Evolutionary conservation across 2,797 vertebrate genomes (phyloP), one percentile per base, ranked within the genome.

Genomic region (Coregonus suidteri): DNA sequence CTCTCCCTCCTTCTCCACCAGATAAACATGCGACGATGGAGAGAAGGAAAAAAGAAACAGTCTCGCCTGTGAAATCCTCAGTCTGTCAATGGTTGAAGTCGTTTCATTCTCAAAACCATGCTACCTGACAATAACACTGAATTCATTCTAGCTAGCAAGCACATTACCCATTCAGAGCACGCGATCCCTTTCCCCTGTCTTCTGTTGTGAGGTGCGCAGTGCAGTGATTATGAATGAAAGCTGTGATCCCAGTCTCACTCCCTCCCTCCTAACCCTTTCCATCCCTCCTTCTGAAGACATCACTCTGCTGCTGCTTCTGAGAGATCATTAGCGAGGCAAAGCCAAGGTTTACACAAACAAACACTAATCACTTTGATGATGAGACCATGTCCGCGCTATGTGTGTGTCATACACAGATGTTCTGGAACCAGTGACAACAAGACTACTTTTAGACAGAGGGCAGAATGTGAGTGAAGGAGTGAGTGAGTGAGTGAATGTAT

Each of bases 361-460:
- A 76, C 31, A 53, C 18, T 13, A 37, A 78, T 75, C 80, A 79
- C 70, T 78, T 77, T 78, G 79, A 87, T 31, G 75, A 71, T 6
- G 59, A 74, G 75, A 81, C 15, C 59, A 78, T 80, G 72, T 79
- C 69, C 77, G 74, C 31, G 30, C 66, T 47, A 14, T 18, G 25
- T 56, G 18, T 41, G 20, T 20, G 73, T 65, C 64, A 65, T 53
- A 83, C 82, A 88, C 86, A 91, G 88, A 91, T 88, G 88, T 88
- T 87, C 83, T 79, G 81, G 80, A 89, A 83, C 80, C 64, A 91
- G 85, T 87, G 86, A 91, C 89, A 90, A 88, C 85, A 78, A 59
- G 70, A 64, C 87, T 93, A 93, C 91, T 91, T 92, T 90, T 92
- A 93, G 87, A 82, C 87, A 90, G 83, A 89, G 87, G 90, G 91